Percentiles rank a stretch among this genome's conserved stretches.
Conservation (phyloP, 2,888 invertebrate genomes). For the Zygogramma bicolorata region DNA sequence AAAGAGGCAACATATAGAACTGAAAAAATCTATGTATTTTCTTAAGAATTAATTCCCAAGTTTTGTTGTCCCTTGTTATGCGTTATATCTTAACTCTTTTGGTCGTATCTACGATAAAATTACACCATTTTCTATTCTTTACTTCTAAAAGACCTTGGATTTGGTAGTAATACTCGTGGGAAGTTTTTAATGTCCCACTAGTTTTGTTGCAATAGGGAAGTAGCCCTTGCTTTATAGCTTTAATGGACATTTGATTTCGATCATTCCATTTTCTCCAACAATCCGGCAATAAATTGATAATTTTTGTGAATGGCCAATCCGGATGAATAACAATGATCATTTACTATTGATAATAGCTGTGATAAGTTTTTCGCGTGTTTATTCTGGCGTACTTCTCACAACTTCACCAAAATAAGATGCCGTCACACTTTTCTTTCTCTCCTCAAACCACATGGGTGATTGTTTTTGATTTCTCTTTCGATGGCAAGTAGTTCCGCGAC, state of each 20-base stretch:
- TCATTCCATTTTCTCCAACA: conserved; percentile 16
- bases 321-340: not conserved
- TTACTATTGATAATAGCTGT: not conserved
- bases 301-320: not conserved
- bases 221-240: not conserved
- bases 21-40: not conserved
- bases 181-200: conserved; percentile 14
- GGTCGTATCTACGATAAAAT: conserved; percentile 18
- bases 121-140: conserved; percentile 16
- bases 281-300: conserved; percentile 18
- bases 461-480: not conserved
- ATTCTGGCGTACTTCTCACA: not conserved
- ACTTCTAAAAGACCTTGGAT: conserved; percentile 30
- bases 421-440: not conserved
- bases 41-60: not conserved
- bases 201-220: not conserved
- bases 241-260: conserved; percentile 29
- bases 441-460: not conserved
- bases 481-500: not conserved
- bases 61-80: not conserved
- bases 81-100: not conserved
- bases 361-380: not conserved
- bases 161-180: conserved; percentile 24
- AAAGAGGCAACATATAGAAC: not conserved
- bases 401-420: not conserved